These are phyloP conservation scores for Okamejei kenojei DNA, from an alignment of 2,797 vertebrate genomes.

Conservation along the genomic window DNA sequence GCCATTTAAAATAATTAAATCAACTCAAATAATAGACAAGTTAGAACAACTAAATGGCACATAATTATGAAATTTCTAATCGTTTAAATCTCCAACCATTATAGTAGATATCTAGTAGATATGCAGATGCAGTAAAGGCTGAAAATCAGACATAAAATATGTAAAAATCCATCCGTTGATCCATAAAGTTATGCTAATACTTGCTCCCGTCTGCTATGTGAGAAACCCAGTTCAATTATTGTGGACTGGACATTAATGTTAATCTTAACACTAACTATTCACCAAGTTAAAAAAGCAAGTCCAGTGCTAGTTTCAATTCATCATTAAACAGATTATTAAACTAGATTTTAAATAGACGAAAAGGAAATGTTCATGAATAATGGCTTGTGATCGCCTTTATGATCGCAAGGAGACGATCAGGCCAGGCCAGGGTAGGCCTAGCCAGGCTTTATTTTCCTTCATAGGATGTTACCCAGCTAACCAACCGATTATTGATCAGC, in stretches of 20 bases:
- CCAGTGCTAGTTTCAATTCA: not conserved
- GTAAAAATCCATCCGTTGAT: not conserved
- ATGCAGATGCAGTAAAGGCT: not conserved
- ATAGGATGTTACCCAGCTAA: not conserved
- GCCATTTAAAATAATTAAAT: not conserved
- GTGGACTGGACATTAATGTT: not conserved
- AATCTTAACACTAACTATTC: not conserved
- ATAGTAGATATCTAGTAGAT: not conserved
- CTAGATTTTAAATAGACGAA: not conserved
- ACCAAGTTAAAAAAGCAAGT: not conserved
- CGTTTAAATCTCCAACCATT: not conserved
- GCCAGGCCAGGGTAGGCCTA: not conserved
- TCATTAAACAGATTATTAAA: not conserved
- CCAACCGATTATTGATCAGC: not conserved
- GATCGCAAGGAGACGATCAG: not conserved
- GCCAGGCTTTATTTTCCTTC: not conserved
- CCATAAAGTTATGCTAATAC: slow-evolving; percentile 9
- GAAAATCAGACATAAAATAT: not conserved
- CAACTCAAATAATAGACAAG: not conserved
- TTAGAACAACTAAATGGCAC: not conserved
- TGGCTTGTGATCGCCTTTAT: slow-evolving; percentile 5
- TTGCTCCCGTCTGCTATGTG: not conserved
- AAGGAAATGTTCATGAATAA: not conserved
- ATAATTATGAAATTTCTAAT: not conserved
- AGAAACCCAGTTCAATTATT: not conserved